phyloP scores from a whole-genome alignment of 2,797 vertebrate genomes.

The Coregonus ussuriensis region DNA sequence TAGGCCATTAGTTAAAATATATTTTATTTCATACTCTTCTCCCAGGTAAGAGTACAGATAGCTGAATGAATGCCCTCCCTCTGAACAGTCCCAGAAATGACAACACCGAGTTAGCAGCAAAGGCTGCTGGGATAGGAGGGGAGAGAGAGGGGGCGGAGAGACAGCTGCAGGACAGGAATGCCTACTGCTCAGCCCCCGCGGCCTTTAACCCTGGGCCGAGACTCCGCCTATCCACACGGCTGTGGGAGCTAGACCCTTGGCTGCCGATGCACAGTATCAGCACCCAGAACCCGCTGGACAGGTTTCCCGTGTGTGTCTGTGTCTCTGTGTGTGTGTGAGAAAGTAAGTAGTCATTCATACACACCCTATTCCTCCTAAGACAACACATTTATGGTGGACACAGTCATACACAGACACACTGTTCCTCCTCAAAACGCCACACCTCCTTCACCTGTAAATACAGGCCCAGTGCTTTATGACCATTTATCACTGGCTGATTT shows the following conservation, averaged over 20 bases:
- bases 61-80: background rate
- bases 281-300: constrained; percentile 60
- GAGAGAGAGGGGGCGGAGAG: constrained; percentile 33
- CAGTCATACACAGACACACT: background rate
- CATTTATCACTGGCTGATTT: background rate
- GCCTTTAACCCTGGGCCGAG: constrained; percentile 67
- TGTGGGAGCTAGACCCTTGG: constrained; percentile 51
- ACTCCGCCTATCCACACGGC: constrained; percentile 63
- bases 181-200: constrained; percentile 28
- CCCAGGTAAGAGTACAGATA: background rate
- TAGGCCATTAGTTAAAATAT: background rate
- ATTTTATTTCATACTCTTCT: background rate
- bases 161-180: constrained; percentile 64
- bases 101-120: constrained; percentile 30
- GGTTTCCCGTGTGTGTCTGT: constrained; percentile 48
- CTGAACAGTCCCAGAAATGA: constrained; percentile 44
- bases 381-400: background rate
- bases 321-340: constrained; percentile 6
- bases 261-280: constrained; percentile 52
- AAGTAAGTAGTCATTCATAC: background rate
- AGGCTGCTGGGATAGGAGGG: constrained; percentile 6
- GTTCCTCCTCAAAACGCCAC: background rate
- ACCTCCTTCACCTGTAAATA: background rate
- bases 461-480: background rate
- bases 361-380: background rate